Percentiles rank a stretch among this genome's conserved stretches.
These are phyloP conservation scores for Plagodis pulveraria DNA, from an alignment of 2,888 invertebrate genomes.

Conservation along the genomic window DNA sequence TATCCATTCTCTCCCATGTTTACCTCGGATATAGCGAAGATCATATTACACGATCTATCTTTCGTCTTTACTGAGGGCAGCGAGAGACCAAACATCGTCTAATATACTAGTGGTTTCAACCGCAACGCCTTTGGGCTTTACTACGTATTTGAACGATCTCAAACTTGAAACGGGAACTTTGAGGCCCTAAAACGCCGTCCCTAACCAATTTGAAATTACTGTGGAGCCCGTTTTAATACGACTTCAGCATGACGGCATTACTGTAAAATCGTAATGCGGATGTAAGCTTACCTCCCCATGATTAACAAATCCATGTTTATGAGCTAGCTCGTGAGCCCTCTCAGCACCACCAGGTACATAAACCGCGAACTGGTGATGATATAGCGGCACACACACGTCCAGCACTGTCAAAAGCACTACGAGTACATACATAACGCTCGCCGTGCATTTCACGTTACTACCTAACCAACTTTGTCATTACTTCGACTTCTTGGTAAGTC, in stretches of 20 bases:
- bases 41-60: conserved; percentile 20
- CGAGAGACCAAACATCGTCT: neutral
- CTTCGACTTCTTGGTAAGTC: conserved; percentile 23
- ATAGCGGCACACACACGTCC: conserved; percentile 75
- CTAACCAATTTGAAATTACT: neutral
- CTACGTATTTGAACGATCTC: conserved; percentile 2
- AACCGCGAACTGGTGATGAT: conserved; percentile 89
- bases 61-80: neutral
- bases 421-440: conserved; percentile 73
- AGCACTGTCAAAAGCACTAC: conserved; percentile 75
- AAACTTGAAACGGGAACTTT: conserved; percentile 19
- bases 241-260: neutral
- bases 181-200: conserved; percentile 8
- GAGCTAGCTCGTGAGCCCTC: conserved; percentile 71
- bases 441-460: conserved; percentile 76
- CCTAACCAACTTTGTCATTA: conserved; percentile 45
- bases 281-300: conserved; percentile 74
- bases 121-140: conserved; percentile 17
- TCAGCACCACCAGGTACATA: conserved; percentile 85
- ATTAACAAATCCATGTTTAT: conserved; percentile 76
- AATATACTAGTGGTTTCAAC: conserved; percentile 9
- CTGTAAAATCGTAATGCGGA: conserved; percentile 1
- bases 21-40: conserved; percentile 12
- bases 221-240: too few relatives aligned
- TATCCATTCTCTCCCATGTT: conserved; percentile 17